Conservation (phyloP, 23 tunicate species). For the Ascidia mentula region DNA sequence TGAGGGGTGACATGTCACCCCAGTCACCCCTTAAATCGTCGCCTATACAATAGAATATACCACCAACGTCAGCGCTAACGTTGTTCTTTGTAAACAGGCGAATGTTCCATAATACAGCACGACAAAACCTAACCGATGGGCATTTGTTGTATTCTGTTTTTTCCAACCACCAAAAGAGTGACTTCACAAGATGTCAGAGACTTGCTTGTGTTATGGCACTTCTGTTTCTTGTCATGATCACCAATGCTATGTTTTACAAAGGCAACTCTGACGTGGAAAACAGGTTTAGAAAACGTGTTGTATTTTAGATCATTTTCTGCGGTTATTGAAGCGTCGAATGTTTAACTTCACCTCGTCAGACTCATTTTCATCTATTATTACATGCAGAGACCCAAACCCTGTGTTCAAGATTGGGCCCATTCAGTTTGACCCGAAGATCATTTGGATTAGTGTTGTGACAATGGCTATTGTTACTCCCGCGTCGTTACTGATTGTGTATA, state of each 20-base stretch:
- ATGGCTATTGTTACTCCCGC: constrained; percentile 25
- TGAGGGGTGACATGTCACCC: no score
- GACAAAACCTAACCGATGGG: constrained; percentile 28
- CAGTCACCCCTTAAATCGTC: neutral
- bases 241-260: constrained; percentile 47
- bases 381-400: neutral
- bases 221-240: constrained; percentile 43
- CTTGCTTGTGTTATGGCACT: constrained; percentile 37
- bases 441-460: constrained; percentile 41
- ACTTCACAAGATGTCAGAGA: constrained; percentile 55
- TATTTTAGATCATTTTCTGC: no score
- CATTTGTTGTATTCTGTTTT: constrained; percentile 37
- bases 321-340: neutral
- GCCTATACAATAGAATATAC: neutral
- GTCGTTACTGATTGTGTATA: constrained; percentile 12
- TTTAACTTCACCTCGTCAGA: neutral
- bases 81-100: constrained; percentile 18
- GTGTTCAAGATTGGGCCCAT: constrained; percentile 37
- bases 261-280: constrained; percentile 25
- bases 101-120: constrained; percentile 19
- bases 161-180: constrained; percentile 30
- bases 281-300: no score
- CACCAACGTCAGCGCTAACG: neutral
- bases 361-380: no score
- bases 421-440: constrained; percentile 23